Conservation (phyloP, 2,113 vertebrate genomes). For the Mustela lutreola region DNA sequence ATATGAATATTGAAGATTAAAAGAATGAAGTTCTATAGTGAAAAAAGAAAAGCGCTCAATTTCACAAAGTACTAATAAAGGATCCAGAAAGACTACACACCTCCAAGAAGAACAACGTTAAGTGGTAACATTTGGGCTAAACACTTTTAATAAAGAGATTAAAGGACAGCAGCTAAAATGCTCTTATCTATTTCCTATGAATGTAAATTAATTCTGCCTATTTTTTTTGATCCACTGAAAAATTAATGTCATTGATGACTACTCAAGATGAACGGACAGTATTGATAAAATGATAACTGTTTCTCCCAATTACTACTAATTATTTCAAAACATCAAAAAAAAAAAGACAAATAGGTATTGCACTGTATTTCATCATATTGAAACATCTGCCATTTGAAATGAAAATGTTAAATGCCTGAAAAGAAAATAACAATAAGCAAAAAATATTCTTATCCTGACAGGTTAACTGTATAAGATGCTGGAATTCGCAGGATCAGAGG, state of each 20-base stretch:
- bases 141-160: background rate
- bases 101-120: background rate
- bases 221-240: background rate
- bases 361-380: background rate
- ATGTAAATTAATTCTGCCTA: background rate
- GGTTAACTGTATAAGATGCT: background rate
- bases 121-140: background rate
- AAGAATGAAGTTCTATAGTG: constrained; percentile 38
- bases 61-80: background rate
- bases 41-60: constrained; percentile 14
- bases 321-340: constrained; percentile 42
- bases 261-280: background rate
- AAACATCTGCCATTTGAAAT: constrained; percentile 12
- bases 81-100: background rate
- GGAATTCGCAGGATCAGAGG: background rate
- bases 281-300: constrained; percentile 4
- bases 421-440: constrained; percentile 54
- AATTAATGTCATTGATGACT: background rate
- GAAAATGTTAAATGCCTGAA: constrained; percentile 8
- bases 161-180: background rate
- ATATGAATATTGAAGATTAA: background rate
- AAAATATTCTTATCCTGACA: constrained; percentile 33
- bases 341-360: constrained; percentile 10
- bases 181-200: background rate
- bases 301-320: background rate